Conservation (phyloP, 2,888 invertebrate species). For the Acronicta alni region DNA sequence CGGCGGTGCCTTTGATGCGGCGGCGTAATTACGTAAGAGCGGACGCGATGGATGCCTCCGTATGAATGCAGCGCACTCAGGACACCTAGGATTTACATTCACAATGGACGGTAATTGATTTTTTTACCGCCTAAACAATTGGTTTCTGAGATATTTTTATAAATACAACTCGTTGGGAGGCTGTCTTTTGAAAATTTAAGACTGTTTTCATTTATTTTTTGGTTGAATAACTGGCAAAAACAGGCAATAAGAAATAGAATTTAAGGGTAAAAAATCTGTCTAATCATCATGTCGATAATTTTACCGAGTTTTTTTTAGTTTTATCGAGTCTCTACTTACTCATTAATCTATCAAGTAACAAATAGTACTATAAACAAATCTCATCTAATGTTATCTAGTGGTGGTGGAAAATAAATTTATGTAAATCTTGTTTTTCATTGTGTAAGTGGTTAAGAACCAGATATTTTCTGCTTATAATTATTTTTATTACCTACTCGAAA, state of each 20-base stretch:
- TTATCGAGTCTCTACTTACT: too few relatives aligned
- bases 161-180: slow-evolving; percentile 7
- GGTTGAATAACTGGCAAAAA: not conserved
- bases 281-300: too few relatives aligned
- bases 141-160: slow-evolving; percentile 38
- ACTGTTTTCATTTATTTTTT: not conserved
- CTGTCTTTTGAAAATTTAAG: slow-evolving; percentile 2
- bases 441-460: too few relatives aligned
- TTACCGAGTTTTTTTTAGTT: too few relatives aligned
- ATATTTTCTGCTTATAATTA: too few relatives aligned
- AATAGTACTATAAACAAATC: too few relatives aligned
- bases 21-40: slow-evolving; percentile 85
- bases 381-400: too few relatives aligned
- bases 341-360: too few relatives aligned
- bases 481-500: too few relatives aligned
- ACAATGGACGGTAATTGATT: slow-evolving; percentile 59
- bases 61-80: slow-evolving; percentile 63
- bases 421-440: too few relatives aligned
- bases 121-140: slow-evolving; percentile 47
- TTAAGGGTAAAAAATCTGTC: too few relatives aligned
- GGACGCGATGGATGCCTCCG: slow-evolving; percentile 62
- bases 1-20: slow-evolving; percentile 84
- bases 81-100: slow-evolving; percentile 72
- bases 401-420: too few relatives aligned
- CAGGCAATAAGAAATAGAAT: not conserved